Base-by-base conservation (phyloP, 2,888 invertebrate genomes). In the Standfussiana lucernea region DNA sequence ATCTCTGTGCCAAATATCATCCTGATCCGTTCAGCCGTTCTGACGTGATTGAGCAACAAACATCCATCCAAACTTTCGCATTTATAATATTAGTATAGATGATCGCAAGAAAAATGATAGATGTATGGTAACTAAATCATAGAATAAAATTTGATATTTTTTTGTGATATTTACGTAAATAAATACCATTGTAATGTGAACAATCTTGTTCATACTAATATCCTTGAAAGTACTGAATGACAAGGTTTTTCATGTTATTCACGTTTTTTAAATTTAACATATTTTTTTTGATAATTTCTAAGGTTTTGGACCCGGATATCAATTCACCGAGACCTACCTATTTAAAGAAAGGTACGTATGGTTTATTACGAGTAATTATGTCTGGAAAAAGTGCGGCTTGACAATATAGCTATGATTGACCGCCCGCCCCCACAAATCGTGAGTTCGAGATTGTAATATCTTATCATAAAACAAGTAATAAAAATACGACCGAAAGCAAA, bases 201-300 rank as follows among this genome's bases (percentile, higher is more conserved):
- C 32, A 70, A 40, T 50, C 0, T 75, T 35, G n/a, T 66, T 56
- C 40, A 11, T 18, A 67, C 15, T 7, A 45, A 24, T 66, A 71
- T 74, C 87, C 87, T 86, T 86, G 85, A 86, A 77, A 75, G 65
- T 77, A 62, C 32, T n/a, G 8, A 32, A 42, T 28, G 15, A 45
- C 18, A 50, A 66, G 53, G 24, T 32, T 61, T 71, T 75, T 61
- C 50, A 18, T 32, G 35, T 15, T 42, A 28, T 37, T 35, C 28
- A 24, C 1, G 40, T 18, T 37, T 53, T n/a, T n/a, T n/a, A n/a
- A n/a, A n/a, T n/a, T n/a, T n/a, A n/a, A n/a, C n/a, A n/a, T n/a
- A n/a, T n/a, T n/a, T n/a, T n/a, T n/a, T 42, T 32, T 13, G 5
- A 18, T 24, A 5, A 11, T 2, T 32, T 32, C n/a, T 28, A 24